phyloP scores from a whole-genome alignment of 2,888 invertebrate genomes.

The Escarpia spicata region DNA sequence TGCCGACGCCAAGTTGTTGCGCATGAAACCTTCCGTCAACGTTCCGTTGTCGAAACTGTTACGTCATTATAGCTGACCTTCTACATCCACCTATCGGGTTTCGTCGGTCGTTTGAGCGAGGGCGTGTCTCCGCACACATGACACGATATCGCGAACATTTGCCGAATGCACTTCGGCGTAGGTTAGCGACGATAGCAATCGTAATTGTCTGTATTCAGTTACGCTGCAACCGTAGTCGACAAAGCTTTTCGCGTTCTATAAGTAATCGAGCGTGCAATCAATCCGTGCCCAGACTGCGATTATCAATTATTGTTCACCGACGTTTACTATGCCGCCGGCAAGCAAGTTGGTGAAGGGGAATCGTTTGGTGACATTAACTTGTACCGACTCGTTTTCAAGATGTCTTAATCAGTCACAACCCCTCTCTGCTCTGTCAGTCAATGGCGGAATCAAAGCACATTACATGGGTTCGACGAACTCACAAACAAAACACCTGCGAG shows the following conservation, averaged over 20 bases:
- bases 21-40: not conserved
- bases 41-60: not conserved
- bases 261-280: not conserved
- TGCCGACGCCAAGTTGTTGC: not conserved
- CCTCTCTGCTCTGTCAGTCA: too few relatives aligned
- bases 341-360: not conserved
- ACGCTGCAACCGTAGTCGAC: not conserved
- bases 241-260: not conserved
- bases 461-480: too few relatives aligned
- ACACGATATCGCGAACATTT: not conserved
- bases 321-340: not conserved
- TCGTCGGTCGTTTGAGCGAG: not conserved
- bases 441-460: too few relatives aligned
- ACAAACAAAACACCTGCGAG: too few relatives aligned
- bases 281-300: not conserved
- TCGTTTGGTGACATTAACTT: not conserved
- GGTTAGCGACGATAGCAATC: not conserved
- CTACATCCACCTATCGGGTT: not conserved
- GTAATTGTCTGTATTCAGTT: not conserved
- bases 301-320: not conserved
- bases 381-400: not conserved
- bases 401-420: not conserved
- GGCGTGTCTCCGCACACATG: not conserved
- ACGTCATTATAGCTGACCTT: not conserved
- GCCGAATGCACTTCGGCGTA: not conserved